Evolutionary conservation across 2,113 vertebrate genomes (phyloP).

Genomic region (Chascanopsetta lugubris): DNA sequence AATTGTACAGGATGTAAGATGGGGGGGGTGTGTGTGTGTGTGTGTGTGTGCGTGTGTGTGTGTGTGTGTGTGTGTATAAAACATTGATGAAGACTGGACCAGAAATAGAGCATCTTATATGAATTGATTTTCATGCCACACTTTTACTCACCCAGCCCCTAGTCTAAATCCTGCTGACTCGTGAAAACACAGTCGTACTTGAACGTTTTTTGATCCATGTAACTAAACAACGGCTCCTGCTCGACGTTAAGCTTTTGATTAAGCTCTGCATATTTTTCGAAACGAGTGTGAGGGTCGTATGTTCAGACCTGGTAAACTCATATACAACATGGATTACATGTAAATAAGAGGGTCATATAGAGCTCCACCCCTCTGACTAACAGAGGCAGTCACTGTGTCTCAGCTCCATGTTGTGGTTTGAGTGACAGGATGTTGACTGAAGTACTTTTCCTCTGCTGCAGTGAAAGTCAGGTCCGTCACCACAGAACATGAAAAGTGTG

Average conservation of each 20-base stretch:
- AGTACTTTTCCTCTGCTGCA: neutral
- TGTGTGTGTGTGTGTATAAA: constrained; percentile 17
- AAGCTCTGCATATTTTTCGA: neutral
- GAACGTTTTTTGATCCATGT: neutral
- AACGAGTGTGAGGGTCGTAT: no score
- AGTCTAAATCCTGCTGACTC: constrained; percentile 31
- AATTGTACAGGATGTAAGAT: neutral
- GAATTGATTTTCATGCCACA: constrained; percentile 60
- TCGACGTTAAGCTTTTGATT: neutral
- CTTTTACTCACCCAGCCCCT: constrained; percentile 2
- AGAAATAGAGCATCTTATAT: constrained; percentile 49
- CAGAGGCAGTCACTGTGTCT: no score
- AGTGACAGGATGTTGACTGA: no score
- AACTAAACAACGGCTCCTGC: neutral
- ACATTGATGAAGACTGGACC: constrained; percentile 52
- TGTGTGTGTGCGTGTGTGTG: constrained; percentile 2
- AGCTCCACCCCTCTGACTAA: no score
- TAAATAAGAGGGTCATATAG: no score
- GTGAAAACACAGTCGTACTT: neutral
- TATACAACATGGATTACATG: no score
- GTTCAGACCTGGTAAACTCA: no score
- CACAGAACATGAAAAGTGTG: neutral
- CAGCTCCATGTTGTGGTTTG: no score
- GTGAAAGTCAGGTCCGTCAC: neutral
- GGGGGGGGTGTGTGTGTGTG: neutral